These are phyloP conservation scores for Trinorchestia longiramus DNA, from an alignment of 1,140 invertebrate species.

Conservation along the genomic window DNA sequence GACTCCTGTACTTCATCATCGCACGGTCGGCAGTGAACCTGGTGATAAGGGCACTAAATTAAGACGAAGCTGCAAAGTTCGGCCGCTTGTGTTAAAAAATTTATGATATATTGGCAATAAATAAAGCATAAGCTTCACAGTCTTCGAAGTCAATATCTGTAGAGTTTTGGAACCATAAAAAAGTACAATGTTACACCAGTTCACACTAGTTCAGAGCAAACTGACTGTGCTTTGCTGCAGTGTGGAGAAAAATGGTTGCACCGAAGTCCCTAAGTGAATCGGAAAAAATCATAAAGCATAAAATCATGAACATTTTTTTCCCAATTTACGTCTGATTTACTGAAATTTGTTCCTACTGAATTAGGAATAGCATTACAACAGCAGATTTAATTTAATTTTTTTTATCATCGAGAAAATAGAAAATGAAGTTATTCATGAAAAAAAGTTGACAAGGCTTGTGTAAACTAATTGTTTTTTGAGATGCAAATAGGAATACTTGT, in stretches of 20 bases:
- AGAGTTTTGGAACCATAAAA: not conserved
- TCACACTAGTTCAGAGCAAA: not conserved
- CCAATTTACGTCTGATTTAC: too few relatives aligned
- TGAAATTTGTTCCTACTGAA: too few relatives aligned
- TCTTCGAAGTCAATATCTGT: not conserved
- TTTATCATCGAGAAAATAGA: too few relatives aligned
- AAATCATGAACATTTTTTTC: too few relatives aligned
- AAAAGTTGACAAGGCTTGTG: too few relatives aligned
- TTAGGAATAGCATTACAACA: too few relatives aligned
- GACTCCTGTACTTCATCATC: not conserved
- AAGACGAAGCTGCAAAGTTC: not conserved
- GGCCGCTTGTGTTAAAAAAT: not conserved
- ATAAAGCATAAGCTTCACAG: not conserved
- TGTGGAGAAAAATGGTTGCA: not conserved
- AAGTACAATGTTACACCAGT: not conserved
- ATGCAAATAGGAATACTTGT: too few relatives aligned
- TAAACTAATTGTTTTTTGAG: too few relatives aligned
- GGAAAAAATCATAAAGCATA: too few relatives aligned
- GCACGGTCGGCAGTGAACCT: not conserved
- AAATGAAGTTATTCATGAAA: too few relatives aligned
- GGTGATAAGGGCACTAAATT: slow-evolving; percentile 7
- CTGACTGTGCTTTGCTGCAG: not conserved
- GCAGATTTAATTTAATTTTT: too few relatives aligned
- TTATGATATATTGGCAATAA: not conserved
- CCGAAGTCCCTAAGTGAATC: not conserved